Evolutionary conservation across 2,888 invertebrate genomes (phyloP).

Genomic region (Lycocerus yunnanus): DNA sequence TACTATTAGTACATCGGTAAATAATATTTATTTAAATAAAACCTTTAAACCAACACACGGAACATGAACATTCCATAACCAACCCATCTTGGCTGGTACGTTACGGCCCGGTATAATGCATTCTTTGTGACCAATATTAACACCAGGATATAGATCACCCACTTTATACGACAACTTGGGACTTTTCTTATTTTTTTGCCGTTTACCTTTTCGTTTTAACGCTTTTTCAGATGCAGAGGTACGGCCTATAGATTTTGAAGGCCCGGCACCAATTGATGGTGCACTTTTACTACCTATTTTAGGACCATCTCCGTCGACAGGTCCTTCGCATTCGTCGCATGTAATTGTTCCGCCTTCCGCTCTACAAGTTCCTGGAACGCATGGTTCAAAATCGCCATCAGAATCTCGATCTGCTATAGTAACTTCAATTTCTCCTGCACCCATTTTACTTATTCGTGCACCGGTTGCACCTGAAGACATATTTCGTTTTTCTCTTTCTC

Average conservation of each 20-base stretch:
- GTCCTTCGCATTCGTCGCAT: constrained; percentile 14
- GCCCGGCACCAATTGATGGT: not conserved
- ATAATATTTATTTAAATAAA: not conserved
- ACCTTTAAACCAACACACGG: constrained; percentile 45
- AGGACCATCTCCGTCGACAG: not conserved
- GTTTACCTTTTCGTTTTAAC: not conserved
- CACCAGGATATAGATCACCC: constrained; percentile 61
- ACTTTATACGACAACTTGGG: constrained; percentile 60
- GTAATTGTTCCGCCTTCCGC: constrained; percentile 19
- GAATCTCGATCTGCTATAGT: not conserved
- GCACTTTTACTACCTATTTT: not conserved
- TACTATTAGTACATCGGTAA: not conserved
- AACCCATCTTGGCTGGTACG: constrained; percentile 70
- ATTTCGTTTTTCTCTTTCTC: not conserved
- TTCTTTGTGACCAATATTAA: constrained; percentile 60
- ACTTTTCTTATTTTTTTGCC: constrained; percentile 44
- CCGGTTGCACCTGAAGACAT: too few species aligned
- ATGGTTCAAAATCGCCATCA: not conserved
- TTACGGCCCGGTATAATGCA: constrained; percentile 59
- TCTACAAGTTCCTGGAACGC: constrained; percentile 19
- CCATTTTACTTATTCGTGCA: not conserved
- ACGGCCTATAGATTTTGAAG: not conserved
- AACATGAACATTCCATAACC: constrained; percentile 63
- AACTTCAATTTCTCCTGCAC: not conserved
- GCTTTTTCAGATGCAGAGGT: constrained; percentile 1